Base-by-base conservation (phyloP, 2,888 invertebrate species). In the Lepidocyrtinus sp. region DNA sequence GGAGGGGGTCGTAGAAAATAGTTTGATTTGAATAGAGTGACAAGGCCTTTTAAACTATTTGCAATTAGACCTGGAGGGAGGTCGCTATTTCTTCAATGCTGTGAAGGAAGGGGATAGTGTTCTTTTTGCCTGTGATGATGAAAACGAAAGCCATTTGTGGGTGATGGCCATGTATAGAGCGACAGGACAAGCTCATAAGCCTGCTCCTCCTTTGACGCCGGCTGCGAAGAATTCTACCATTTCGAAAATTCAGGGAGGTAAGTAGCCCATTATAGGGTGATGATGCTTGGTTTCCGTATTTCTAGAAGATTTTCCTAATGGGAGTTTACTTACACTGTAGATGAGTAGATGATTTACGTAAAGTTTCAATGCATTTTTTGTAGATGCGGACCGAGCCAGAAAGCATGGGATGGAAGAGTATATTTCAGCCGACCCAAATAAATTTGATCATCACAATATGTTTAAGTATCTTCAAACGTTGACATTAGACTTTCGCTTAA, bases 371-470 rank as follows among this genome's bases (percentile, higher is more conserved):
- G 64, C 15, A 7, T 25, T 55, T 59, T 73, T 22, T 71, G 2
- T 88, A 95, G 96, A 96, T 90, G 95, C 96, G 65, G 97, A 98
- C 88, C 93, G 97, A 88, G 99, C 99, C 45, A 92, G 96, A 76
- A 99, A 99, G 89, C 99, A 99, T 89, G 99, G 99, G 63, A 97
- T 99, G 96, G 99, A 99, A 89, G 99, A 99, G 90, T 98, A 96
- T 89, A 99, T 99, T 87, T 96, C 97, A 88, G 98, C 98, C n/a
- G 98, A 99, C 90, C 98, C 99, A 0, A 97, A 98, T 89, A 95
- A 94, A 89, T 98, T 96, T 89, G 97, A 98, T 88, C 99, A 99
- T 89, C 96, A 97, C 81, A 93, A 93, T 84, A 90, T 98, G 76
- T 99, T 99, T 90, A 95, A 94, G 88, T 92, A 93, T 83, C 91